phyloP scores from a whole-genome alignment of 2,797 vertebrate species.

The Rhyacichthys aspro region DNA sequence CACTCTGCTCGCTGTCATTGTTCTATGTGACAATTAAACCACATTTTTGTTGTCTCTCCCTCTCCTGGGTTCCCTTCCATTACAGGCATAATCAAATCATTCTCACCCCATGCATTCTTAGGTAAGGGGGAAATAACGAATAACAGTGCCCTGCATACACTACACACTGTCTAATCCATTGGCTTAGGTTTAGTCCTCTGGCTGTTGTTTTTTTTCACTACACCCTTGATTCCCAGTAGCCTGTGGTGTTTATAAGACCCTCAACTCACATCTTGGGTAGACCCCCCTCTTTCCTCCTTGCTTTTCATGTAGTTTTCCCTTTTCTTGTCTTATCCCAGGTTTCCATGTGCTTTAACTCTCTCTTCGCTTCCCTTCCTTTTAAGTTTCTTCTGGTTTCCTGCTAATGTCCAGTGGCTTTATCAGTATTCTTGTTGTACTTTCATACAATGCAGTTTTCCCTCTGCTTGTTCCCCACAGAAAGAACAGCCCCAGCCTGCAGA shows the following conservation, averaged over 20 bases:
- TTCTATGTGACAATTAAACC: conserved; percentile 53
- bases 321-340: conserved; percentile 36
- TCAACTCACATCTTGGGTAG: conserved; percentile 35
- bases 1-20: conserved; percentile 33
- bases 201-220: conserved; percentile 44
- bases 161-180: conserved; percentile 34
- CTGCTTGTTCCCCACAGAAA: conserved; percentile 77
- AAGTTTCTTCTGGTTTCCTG: conserved; percentile 18
- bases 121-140: conserved; percentile 90
- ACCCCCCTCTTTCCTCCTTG: conserved; percentile 11
- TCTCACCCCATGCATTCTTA: conserved; percentile 95
- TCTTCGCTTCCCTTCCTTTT: conserved; percentile 35
- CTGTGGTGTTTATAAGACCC: conserved; percentile 17
- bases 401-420: conserved; percentile 16
- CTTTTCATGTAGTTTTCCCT: conserved; percentile 15
- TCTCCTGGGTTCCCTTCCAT: conserved; percentile 78
- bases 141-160: conserved; percentile 29
- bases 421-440: not conserved
- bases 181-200: conserved; percentile 48
- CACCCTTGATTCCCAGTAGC: conserved; percentile 35
- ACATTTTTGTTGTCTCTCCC: conserved; percentile 73
- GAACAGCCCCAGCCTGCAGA: conserved; percentile 92
- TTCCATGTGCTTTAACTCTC: conserved; percentile 51
- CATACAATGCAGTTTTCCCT: conserved; percentile 5
- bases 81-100: conserved; percentile 96